Evolutionary conservation across 2,888 invertebrate species (phyloP).

Genomic region (Andrena minutula): DNA sequence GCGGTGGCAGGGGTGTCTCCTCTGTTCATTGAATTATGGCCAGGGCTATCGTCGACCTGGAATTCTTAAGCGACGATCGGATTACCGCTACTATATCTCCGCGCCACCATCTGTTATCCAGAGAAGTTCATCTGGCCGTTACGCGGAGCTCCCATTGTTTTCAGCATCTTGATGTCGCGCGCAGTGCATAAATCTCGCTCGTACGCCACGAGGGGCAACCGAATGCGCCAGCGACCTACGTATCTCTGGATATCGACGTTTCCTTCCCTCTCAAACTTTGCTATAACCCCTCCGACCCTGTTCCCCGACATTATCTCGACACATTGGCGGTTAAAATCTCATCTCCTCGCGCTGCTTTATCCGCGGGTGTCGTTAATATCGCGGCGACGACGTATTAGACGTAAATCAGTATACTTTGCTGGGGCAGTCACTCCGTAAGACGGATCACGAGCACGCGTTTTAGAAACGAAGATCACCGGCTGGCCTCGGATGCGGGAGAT

Average conservation of each 20-base stretch:
- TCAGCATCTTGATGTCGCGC: conserved; percentile 43
- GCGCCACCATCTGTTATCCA: conserved; percentile 14
- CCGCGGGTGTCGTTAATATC: conserved; percentile 31
- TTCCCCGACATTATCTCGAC: conserved; percentile 14
- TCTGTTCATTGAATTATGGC: too few relatives aligned
- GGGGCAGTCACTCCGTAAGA: conserved; percentile 1
- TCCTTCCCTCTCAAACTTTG: conserved; percentile 17
- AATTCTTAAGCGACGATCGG: conserved; percentile 20
- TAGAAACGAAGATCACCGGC: not conserved
- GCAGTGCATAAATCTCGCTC: conserved; percentile 44
- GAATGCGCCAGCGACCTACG: conserved; percentile 25
- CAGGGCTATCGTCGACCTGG: not conserved
- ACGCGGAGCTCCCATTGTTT: conserved; percentile 58
- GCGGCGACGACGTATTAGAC: conserved; percentile 14
- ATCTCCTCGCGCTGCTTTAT: conserved; percentile 27
- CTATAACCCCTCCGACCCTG: not conserved
- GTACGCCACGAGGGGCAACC: conserved; percentile 19
- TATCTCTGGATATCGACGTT: conserved; percentile 44
- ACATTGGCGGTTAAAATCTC: conserved; percentile 40
- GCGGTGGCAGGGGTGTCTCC: too few relatives aligned
- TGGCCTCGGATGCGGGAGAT: not conserved
- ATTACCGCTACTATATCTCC: not conserved
- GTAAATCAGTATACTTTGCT: conserved; percentile 8
- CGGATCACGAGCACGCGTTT: conserved; percentile 15
- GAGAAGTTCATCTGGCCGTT: conserved; percentile 53